These are phyloP conservation scores for Mesochorus sp. DNA, from an alignment of 2,888 invertebrate genomes.

Conservation along the genomic window DNA sequence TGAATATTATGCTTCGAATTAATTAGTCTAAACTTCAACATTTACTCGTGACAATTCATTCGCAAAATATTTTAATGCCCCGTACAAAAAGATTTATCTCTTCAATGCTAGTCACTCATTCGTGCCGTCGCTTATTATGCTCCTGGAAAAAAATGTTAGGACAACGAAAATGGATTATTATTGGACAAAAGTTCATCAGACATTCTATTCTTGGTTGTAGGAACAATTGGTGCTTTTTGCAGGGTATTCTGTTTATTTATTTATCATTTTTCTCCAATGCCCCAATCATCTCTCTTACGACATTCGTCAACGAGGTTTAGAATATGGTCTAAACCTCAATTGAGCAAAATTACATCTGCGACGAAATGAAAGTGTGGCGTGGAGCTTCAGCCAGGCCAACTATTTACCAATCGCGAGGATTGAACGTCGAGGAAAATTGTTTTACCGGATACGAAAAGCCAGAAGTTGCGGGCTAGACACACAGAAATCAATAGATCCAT, in stretches of 20 bases:
- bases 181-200: background rate
- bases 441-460: conserved; percentile 18
- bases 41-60: conserved; percentile 31
- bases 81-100: conserved; percentile 42
- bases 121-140: too few relatives aligned
- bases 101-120: background rate
- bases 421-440: conserved; percentile 22
- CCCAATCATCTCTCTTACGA: too few relatives aligned
- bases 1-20: background rate
- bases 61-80: conserved; percentile 42
- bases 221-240: conserved; percentile 2
- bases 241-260: too few relatives aligned
- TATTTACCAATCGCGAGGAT: background rate
- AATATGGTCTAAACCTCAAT: too few relatives aligned
- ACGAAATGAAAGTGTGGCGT: too few relatives aligned
- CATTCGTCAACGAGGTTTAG: too few relatives aligned
- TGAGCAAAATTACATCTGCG: too few relatives aligned
- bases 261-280: too few relatives aligned
- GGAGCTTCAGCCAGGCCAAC: background rate
- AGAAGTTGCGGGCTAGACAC: conserved; percentile 14
- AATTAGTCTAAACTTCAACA: background rate
- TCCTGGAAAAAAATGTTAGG: too few relatives aligned
- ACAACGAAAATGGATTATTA: background rate
- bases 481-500: conserved; percentile 40
- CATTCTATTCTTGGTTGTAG: background rate